Evolutionary conservation across 1,140 invertebrate species (phyloP).

Genomic region (Amphibalanus amphitrite): DNA sequence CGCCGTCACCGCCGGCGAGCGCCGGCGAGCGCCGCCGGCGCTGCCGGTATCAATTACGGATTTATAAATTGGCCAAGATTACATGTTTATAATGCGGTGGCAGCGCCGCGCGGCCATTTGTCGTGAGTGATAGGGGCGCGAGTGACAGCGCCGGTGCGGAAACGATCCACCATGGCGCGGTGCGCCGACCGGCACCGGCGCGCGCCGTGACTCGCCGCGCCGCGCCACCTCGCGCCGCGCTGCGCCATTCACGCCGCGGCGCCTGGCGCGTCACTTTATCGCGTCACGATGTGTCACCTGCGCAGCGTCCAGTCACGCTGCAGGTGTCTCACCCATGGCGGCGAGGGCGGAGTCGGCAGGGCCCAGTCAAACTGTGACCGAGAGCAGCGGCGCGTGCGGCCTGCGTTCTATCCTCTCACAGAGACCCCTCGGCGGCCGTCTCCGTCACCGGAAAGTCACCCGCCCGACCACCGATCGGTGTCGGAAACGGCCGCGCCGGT

Average conservation of each 20-base stretch:
- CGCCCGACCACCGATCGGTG: neutral
- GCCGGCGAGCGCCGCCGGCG: too few species aligned
- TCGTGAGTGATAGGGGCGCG: neutral
- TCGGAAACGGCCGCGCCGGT: neutral
- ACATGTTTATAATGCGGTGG: neutral
- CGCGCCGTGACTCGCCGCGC: too few species aligned
- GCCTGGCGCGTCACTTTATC: too few species aligned
- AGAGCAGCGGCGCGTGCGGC: neutral
- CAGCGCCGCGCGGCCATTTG: neutral
- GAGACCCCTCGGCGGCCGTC: neutral
- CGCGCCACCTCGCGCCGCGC: too few species aligned
- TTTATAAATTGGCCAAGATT: constrained; percentile 2
- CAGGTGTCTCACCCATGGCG: neutral
- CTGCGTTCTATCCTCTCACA: neutral
- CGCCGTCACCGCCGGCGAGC: too few species aligned
- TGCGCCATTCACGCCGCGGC: neutral
- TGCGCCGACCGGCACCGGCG: neutral
- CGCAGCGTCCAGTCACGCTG: too few species aligned
- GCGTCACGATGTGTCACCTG: too few species aligned
- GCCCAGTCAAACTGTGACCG: neutral
- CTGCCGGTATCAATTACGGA: neutral
- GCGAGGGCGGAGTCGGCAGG: too few species aligned
- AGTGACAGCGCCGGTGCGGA: neutral
- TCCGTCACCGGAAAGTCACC: too few species aligned
- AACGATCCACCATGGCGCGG: neutral